These are phyloP conservation scores for Cistogaster globosa DNA, from an alignment of 2,888 invertebrate species.

Conservation along the genomic window DNA sequence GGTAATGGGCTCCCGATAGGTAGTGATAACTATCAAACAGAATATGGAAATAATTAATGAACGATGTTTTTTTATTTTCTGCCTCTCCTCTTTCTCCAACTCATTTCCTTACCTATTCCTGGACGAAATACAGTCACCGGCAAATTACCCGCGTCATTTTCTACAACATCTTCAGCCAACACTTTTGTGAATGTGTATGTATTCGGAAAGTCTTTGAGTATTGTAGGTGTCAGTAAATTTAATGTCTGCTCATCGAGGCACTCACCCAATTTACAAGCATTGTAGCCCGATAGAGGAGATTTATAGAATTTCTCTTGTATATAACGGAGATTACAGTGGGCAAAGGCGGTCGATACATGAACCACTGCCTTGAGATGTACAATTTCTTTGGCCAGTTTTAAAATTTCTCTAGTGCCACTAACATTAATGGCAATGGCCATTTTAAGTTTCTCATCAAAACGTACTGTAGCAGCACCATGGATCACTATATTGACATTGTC, in stretches of 20 bases:
- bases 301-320: slow-evolving; percentile 83
- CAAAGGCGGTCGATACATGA: slow-evolving; percentile 89
- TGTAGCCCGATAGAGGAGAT: slow-evolving; percentile 80
- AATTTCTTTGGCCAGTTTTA: slow-evolving; percentile 87
- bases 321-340: slow-evolving; percentile 85
- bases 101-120: slow-evolving; percentile 84
- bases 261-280: slow-evolving; percentile 81
- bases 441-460: slow-evolving; percentile 89
- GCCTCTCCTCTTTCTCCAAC: too few relatives aligned
- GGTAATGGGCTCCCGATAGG: slow-evolving; percentile 84
- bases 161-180: slow-evolving; percentile 87
- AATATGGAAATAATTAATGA: neutral
- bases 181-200: slow-evolving; percentile 90
- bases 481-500: slow-evolving; percentile 86
- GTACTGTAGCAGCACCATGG: slow-evolving; percentile 96
- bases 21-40: slow-evolving; percentile 82
- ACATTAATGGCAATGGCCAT: slow-evolving; percentile 89
- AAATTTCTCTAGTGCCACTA: slow-evolving; percentile 86
- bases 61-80: too few relatives aligned
- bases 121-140: slow-evolving; percentile 88
- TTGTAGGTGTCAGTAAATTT: slow-evolving; percentile 80
- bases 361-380: slow-evolving; percentile 86
- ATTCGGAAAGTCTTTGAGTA: slow-evolving; percentile 85
- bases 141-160: slow-evolving; percentile 85
- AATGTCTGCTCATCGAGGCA: slow-evolving; percentile 82